Conservation (phyloP, 2,113 vertebrate genomes). For the Xiphophorus hellerii region DNA sequence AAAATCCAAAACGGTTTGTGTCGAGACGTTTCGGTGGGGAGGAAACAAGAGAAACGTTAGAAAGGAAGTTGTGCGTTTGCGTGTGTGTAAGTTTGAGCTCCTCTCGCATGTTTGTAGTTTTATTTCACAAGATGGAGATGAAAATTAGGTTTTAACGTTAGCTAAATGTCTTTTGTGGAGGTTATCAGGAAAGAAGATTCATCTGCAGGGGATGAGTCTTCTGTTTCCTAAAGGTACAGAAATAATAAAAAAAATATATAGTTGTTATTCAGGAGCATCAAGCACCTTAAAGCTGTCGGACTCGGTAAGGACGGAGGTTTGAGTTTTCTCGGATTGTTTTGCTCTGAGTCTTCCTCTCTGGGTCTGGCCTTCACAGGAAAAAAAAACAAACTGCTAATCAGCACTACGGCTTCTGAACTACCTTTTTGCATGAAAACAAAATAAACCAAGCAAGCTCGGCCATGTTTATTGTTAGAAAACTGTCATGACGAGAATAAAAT, state of each 20-base stretch:
- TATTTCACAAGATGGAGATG: conserved; percentile 32
- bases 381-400: conserved; percentile 44
- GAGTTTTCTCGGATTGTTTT: conserved; percentile 56
- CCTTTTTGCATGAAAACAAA: conserved; percentile 71
- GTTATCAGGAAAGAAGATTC: background rate
- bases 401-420: conserved; percentile 64
- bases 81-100: conserved; percentile 32
- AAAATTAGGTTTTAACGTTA: conserved; percentile 37
- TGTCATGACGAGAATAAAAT: conserved; percentile 52
- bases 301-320: conserved; percentile 50
- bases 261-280: conserved; percentile 59
- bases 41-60: conserved; percentile 15
- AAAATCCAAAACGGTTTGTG: conserved; percentile 61
- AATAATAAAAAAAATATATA: conserved; percentile 16
- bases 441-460: conserved; percentile 44
- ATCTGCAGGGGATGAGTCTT: background rate
- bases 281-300: conserved; percentile 71
- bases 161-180: conserved; percentile 21
- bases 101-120: conserved; percentile 44
- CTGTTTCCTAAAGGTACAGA: conserved; percentile 55
- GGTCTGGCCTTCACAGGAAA: conserved; percentile 41
- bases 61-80: conserved; percentile 29
- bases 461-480: conserved; percentile 65
- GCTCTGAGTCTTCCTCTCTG: conserved; percentile 64
- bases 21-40: conserved; percentile 34